Base-by-base conservation (phyloP, 2,888 invertebrate genomes). In the Amaurobius ferox region DNA sequence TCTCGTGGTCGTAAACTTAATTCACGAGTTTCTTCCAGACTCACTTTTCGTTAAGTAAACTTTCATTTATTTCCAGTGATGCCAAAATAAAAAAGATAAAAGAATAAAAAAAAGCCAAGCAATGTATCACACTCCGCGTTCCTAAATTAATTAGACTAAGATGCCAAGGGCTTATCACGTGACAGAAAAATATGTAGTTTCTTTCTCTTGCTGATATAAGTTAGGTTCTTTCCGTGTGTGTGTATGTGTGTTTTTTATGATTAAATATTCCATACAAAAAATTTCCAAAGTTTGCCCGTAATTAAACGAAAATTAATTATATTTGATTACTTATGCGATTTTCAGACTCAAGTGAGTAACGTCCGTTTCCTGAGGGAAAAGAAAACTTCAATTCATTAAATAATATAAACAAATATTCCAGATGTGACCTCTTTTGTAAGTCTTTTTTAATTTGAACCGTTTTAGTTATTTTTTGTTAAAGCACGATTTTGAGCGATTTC, bases 121-220 rank as follows among this genome's bases (percentile, higher is more conserved):
- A 26, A 26, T 16, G 30, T 66, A 32, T 66, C 66, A 66, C 32
- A 9, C 19, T 30, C n/a, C 26, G 19, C 19, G 32, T 32, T 32
- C 66, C 7, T 66, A 66, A 66, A 66, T 66, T 66, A 66, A 66
- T 66, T 66, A 66, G 32, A n/a, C n/a, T 29, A 66, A 32, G 23
- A 29, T 16, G 28, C 30, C 66, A 7, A 30, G n/a, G 44, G 44
- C 44, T 44, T 16, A 44, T 5, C 44, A 2, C 16, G 44, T 44
- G 6, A 16, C 44, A 16, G 13, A 44, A 44, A 44, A 44, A 44
- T 44, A 13, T 44, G 44, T 44, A 16, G 11, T 44, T 7, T 16
- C 11, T 44, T 44, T 11, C 6, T 16, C 2, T 16, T 16, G 16
- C 11, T 16, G 16, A 44, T 2, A 44, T 16, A 44, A 44, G 44